Evolutionary conservation across 2,797 vertebrate genomes (phyloP).

Genomic region (Sebastes elongatus): DNA sequence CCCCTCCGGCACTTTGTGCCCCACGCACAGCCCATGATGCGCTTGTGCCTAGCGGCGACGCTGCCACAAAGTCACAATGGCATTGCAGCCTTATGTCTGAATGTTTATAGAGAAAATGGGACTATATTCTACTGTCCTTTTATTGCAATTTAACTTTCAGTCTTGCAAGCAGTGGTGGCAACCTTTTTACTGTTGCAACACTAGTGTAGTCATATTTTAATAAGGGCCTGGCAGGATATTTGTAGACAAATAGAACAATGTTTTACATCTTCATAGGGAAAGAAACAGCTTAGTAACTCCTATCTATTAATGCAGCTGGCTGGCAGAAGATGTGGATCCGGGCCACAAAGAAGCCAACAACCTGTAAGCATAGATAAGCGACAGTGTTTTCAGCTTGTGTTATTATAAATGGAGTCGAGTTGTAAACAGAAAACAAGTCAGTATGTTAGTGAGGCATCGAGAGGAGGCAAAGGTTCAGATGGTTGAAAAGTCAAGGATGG

Average conservation of each 20-base stretch:
- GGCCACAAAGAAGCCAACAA: neutral
- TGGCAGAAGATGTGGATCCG: neutral
- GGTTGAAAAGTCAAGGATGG: neutral
- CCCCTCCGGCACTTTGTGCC: no score
- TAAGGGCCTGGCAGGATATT: neutral
- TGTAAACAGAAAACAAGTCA: conserved; percentile 3
- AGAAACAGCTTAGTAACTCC: neutral
- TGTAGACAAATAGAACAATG: neutral
- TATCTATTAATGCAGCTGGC: neutral
- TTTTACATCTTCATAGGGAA: neutral
- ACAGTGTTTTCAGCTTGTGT: neutral
- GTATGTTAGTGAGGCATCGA: neutral
- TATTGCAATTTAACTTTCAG: neutral
- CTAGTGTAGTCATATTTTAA: neutral
- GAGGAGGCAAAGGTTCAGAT: neutral
- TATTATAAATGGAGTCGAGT: neutral
- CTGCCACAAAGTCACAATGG: neutral
- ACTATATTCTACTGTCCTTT: neutral
- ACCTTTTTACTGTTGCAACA: neutral
- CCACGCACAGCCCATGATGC: no score
- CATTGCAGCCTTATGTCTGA: neutral
- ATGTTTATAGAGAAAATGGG: neutral
- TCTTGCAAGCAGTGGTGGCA: neutral
- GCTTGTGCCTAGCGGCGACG: no score
- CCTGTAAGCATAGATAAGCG: neutral